Evolutionary conservation across 2,888 invertebrate genomes (phyloP).

Genomic region (Psylliodes chrysocephalus): DNA sequence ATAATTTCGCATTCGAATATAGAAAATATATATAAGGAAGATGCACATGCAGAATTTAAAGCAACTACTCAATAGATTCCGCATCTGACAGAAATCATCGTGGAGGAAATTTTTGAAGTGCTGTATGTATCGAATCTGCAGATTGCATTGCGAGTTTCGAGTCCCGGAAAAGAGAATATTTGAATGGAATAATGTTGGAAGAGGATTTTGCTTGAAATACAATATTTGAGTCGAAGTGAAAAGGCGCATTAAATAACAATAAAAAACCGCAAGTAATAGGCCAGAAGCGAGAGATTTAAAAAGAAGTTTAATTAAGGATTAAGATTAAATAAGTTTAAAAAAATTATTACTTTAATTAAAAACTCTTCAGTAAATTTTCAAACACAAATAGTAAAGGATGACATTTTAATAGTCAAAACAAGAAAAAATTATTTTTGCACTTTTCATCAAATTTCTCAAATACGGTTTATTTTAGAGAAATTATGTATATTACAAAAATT

Average conservation of each 20-base stretch:
- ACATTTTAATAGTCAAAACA: too few species aligned
- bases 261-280: background rate
- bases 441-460: too few species aligned
- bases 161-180: background rate
- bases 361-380: too few species aligned
- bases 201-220: conserved; percentile 3
- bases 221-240: conserved; percentile 8
- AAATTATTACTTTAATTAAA: too few species aligned
- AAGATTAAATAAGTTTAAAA: too few species aligned
- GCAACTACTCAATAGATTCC: conserved; percentile 15
- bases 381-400: too few species aligned
- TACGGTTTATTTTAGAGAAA: too few species aligned
- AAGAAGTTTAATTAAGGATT: too few species aligned
- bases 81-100: conserved; percentile 5
- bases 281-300: too few species aligned
- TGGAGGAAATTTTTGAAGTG: background rate
- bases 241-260: background rate
- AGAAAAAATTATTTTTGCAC: too few species aligned
- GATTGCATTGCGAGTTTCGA: conserved; percentile 2
- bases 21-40: background rate
- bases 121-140: conserved; percentile 9
- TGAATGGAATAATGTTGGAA: background rate
- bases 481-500: too few species aligned
- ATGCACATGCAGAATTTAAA: conserved; percentile 17
- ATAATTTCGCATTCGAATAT: conserved; percentile 2